Conservation (phyloP, 2,797 vertebrate genomes). For the Thaleichthys pacificus region DNA sequence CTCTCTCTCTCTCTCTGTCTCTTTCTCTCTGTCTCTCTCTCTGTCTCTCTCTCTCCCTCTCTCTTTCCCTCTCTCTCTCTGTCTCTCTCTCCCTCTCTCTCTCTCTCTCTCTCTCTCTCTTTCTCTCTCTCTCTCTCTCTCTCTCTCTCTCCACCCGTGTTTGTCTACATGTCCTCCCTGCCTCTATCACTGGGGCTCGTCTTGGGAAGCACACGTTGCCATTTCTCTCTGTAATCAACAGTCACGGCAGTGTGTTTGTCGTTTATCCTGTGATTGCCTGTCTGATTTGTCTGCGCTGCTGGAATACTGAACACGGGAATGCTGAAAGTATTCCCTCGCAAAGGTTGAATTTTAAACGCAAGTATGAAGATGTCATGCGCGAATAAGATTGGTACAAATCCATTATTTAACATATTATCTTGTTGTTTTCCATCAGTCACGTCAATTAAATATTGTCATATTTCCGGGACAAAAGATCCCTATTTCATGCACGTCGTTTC, state of each 20-base stretch:
- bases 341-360: not conserved
- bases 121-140: not conserved
- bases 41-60: no score
- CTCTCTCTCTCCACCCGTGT: not conserved
- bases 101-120: not conserved
- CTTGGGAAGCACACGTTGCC: not conserved
- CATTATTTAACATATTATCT: not conserved
- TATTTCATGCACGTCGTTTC: not conserved
- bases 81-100: no score
- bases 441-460: not conserved
- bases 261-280: not conserved
- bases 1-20: no score
- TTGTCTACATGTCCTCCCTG: no score
- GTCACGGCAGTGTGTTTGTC: not conserved
- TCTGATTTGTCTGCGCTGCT: not conserved
- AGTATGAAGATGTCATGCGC: not conserved
- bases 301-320: not conserved
- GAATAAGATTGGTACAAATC: not conserved
- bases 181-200: not conserved
- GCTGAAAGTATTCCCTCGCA: not conserved
- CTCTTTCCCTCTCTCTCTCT: no score
- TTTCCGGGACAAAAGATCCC: not conserved
- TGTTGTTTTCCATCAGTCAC: not conserved
- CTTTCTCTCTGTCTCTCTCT: no score
- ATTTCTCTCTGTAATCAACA: not conserved